A percentile compares a stretch with the other conserved stretches of the same genome.
phyloP scores from a whole-genome alignment of 2,888 invertebrate species.

The Anoplius nigerrimus region DNA sequence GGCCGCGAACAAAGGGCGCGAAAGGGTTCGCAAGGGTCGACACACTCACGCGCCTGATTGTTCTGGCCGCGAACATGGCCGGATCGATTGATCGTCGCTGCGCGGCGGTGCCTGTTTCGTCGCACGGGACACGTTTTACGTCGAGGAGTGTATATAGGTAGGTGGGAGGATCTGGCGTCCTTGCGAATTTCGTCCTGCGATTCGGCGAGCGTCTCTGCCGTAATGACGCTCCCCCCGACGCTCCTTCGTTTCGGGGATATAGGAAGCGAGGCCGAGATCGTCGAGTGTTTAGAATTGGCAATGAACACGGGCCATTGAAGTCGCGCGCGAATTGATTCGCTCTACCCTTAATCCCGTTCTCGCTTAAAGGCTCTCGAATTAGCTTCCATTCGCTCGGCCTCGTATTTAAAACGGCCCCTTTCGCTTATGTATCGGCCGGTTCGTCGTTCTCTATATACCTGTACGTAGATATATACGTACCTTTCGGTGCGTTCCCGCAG shows the following conservation, averaged over 20 bases:
- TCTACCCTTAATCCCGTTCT: conserved; percentile 3
- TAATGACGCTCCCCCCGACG: not conserved
- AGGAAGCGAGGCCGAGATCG: not conserved
- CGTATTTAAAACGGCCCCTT: too few relatives aligned
- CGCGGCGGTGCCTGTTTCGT: conserved; percentile 12
- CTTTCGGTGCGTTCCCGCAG: too few relatives aligned
- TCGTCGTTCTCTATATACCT: too few relatives aligned
- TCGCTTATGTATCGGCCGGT: too few relatives aligned
- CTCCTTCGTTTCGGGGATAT: not conserved
- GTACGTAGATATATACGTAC: too few relatives aligned
- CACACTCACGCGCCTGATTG: not conserved
- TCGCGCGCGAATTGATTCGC: conserved; percentile 12
- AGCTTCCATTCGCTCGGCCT: too few relatives aligned
- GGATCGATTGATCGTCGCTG: conserved; percentile 45
- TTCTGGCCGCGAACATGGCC: conserved; percentile 16
- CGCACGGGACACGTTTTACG: too few relatives aligned
- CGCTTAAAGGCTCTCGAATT: conserved; percentile 25
- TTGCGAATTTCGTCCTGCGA: conserved; percentile 10
- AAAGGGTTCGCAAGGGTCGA: not conserved
- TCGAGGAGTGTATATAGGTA: too few relatives aligned
- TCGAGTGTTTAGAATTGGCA: not conserved
- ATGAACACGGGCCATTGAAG: conserved; percentile 10
- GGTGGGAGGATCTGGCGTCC: too few relatives aligned
- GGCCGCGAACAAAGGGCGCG: conserved; percentile 45
- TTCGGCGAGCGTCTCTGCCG: conserved; percentile 10